Evolutionary conservation across 2,113 vertebrate genomes (phyloP), one percentile per base, ranked within the genome.

Genomic region (Parus major): DNA sequence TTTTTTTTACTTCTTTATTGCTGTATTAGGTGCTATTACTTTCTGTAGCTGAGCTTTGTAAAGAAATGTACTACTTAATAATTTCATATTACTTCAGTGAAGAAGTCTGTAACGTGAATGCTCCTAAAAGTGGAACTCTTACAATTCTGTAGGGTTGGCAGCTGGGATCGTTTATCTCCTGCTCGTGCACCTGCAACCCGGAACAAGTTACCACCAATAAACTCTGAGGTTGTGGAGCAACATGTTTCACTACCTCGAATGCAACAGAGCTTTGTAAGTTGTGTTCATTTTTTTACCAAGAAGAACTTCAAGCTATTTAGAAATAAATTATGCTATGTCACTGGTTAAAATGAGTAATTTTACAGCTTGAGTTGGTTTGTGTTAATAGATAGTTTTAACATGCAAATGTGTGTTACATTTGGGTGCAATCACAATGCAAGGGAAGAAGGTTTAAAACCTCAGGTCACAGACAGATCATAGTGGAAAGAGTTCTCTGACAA

Each of bases 141-240:
- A 52, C 53, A 87, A 90, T 95, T 90, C 88, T 69, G 12, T 89
- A 99, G 98, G 93, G 87, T 90, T 72, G 97, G 96, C 18, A 95
- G 97, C 28, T 29, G 42, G 16, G 97, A 97, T 85, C 86, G 12
- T 56, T 46, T 96, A 25, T 92, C 97, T n/a, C 97, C 97, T 88
- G 95, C 95, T n/a, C 41, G 55, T 9, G 68, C n/a, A 18, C 94
- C 81, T 69, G 69, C 91, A 39, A 47, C 81, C 27, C 25, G 86
- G 69, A 98, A 83, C 91, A 98, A 97, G 78, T 96, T 98, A 42
- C 98, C 98, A 57, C 98, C 98, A 4, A 98, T 98, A 95, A 95
- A 95, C 39, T 82, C 96, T 0, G 98, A 98, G 36, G 39, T 75
- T 53, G 87, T 78, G 44, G 98, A 98, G 57, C 97, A 96, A 1